A percentile compares a stretch with the other conserved stretches of the same genome.
Conservation (phyloP, 2,888 invertebrate species). For the Brachyopa scutellaris region DNA sequence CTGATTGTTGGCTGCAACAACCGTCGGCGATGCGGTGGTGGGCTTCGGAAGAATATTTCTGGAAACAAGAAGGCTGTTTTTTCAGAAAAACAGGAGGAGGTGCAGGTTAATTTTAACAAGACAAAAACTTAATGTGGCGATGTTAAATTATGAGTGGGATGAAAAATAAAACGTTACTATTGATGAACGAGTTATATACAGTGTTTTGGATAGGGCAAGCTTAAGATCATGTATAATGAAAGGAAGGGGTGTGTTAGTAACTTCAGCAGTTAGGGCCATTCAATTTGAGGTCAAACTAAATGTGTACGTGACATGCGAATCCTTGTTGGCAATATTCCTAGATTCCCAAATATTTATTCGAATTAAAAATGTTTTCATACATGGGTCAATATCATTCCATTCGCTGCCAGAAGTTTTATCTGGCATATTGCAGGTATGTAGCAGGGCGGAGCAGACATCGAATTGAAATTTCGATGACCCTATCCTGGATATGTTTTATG, state of each 20-base stretch:
- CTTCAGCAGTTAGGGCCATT: not conserved
- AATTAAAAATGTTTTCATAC: too few relatives aligned
- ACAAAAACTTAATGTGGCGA: slow-evolving; percentile 74
- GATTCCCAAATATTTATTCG: too few relatives aligned
- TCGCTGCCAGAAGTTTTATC: too few relatives aligned
- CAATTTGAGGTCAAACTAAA: not conserved
- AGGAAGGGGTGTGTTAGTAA: too few relatives aligned
- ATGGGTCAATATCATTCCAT: too few relatives aligned
- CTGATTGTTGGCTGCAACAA: slow-evolving; percentile 17
- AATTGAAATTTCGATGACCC: too few relatives aligned
- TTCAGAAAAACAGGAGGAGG: slow-evolving; percentile 72
- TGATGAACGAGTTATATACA: not conserved
- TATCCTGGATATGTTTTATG: too few relatives aligned
- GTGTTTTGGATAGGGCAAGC: not conserved
- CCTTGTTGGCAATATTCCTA: too few relatives aligned
- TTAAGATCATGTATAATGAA: too few relatives aligned
- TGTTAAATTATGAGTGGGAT: slow-evolving; percentile 73
- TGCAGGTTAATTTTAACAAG: slow-evolving; percentile 74
- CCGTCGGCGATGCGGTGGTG: slow-evolving; percentile 39
- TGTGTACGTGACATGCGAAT: too few relatives aligned
- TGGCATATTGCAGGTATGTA: too few relatives aligned
- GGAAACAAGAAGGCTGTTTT: slow-evolving; percentile 78
- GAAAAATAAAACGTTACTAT: slow-evolving; percentile 11
- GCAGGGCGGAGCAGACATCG: too few relatives aligned
- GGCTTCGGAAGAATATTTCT: slow-evolving; percentile 82